Base-by-base conservation (phyloP, 2,888 invertebrate genomes). In the Mesorhabditis belari region DNA sequence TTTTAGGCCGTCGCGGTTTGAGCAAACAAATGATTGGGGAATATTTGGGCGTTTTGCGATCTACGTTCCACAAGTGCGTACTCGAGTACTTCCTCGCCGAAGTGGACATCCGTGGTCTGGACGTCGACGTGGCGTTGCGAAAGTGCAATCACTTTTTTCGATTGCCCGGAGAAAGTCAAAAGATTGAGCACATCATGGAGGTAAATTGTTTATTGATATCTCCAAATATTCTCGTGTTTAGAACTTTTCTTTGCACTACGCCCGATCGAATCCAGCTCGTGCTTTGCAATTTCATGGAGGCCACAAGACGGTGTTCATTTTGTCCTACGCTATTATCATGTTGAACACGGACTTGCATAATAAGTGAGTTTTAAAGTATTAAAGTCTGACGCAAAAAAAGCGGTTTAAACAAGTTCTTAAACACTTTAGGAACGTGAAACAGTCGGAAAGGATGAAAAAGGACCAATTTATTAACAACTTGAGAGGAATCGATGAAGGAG, bases 1-100 rank as follows among this genome's bases (percentile, higher is more conserved):
- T 91, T 95, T 81, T 90, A 35, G 44, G 92, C 23, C 87, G 96
- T 69, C 95, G 98, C 83, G 98, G 98, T 1, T 85, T 98, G 58
- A 93, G 93, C 81, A 93, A 95, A 78, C 94, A 96, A 84, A 95
- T 95, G 94, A 96, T 98, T 76, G 98, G 98, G 49, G 98, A 98
- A 82, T 98, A 95, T 83, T 87, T 99, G 63, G 96, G 98, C 49
- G 94, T 95, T 81, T 85, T 96, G 74, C 93, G 93, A 84, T 92
- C 88, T 81, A 87, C 89, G 0, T 96, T 95, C 86, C 95, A 94
- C 82, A 91, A 91, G 89, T 90, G 92, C 69, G 93, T 94, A 68
- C 85, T 96, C 79, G 91, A 92, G 88, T 84, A 82, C 70, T 86
- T 86, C 84, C 89, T 92, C 5, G 88, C 88, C 79, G 93, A 95